Evolutionary conservation across 2,113 vertebrate genomes (phyloP), one percentile per base, ranked within the genome.

Genomic region (Nettapus auritus): DNA sequence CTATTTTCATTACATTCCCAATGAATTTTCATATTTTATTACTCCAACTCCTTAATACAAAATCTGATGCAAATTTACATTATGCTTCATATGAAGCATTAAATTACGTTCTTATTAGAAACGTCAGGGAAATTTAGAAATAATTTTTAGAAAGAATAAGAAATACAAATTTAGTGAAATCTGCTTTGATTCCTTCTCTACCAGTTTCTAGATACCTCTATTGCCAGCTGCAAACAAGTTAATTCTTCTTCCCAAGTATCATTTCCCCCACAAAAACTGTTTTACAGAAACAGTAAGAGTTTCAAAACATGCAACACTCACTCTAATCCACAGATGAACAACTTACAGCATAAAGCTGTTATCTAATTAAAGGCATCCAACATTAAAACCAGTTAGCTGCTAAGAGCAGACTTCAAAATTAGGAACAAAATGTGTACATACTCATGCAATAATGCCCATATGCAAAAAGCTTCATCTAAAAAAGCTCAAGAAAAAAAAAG

Each of bases 141-240:
- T 76, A 76, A 20, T 52, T 70, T 67, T 87, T 82, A 26, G 28
- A 50, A 86, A 52, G 69, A 90, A 75, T 22, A 28, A 63, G n/a
- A 89, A 86, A 94, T 36, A 56, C 10, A 75, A 42, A 13, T 78
- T 74, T 0, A 76, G 13, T 28, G 38, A 88, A 86, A 91, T 91
- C 38, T 60, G 46, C 42, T 93, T 77, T 31, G 34, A 67, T 89
- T 91, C 53, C 57, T 94, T 70, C 78, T 91, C 55, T 34, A 60
- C 29, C 34, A 73, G 23, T 68, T 96, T 87, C 28, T 36, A n/a
- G n/a, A 33, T 34, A 63, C 21, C 28, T 9, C 53, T 82, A 38
- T n/a, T 95, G 88, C 79, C 68, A 69, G 42, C 74, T 76, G 88
- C 73, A 70, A 89, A 95, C 71, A 89, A 88, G 85, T 28, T 82